Evolutionary conservation across 2,888 invertebrate species (phyloP).

Genomic region (Eumerus sabulonum): DNA sequence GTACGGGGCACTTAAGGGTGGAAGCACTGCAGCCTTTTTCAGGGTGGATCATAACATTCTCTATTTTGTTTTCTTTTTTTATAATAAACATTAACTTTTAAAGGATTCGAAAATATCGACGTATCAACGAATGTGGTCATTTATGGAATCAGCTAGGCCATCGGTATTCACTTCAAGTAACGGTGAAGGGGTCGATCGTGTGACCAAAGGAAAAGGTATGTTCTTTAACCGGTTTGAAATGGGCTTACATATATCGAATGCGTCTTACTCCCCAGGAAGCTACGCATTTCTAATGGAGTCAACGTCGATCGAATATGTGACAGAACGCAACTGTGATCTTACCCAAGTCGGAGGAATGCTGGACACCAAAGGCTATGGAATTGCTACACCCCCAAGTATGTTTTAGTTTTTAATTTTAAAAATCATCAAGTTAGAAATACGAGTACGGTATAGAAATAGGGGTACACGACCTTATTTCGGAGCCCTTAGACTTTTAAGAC

Average conservation of each 20-base stretch:
- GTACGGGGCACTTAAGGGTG: slow-evolving; percentile 95
- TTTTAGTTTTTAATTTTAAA: slow-evolving; percentile 32
- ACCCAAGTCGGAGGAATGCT: slow-evolving; percentile 95
- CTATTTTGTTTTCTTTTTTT: not conserved
- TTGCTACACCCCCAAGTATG: slow-evolving; percentile 95
- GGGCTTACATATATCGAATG: not conserved
- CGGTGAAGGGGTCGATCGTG: slow-evolving; percentile 93
- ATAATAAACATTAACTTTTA: not conserved
- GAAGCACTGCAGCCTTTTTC: slow-evolving; percentile 97
- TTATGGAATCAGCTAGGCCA: slow-evolving; percentile 94
- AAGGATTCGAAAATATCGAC: slow-evolving; percentile 96
- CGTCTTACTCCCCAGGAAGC: slow-evolving; percentile 77
- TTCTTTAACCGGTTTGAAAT: not conserved
- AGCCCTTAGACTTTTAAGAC: no score
- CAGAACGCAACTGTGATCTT: slow-evolving; percentile 93
- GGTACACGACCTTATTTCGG: no score
- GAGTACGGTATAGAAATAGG: no score
- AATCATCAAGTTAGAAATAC: no score
- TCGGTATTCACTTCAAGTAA: slow-evolving; percentile 92
- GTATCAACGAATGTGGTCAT: slow-evolving; percentile 97
- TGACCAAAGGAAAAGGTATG: slow-evolving; percentile 87
- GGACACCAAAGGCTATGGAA: slow-evolving; percentile 97
- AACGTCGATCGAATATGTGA: slow-evolving; percentile 96
- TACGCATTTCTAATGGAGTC: slow-evolving; percentile 99
- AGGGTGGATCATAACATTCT: slow-evolving; percentile 81